Evolutionary conservation across 2,888 invertebrate genomes (phyloP).

Genomic region (Philaethria dido): DNA sequence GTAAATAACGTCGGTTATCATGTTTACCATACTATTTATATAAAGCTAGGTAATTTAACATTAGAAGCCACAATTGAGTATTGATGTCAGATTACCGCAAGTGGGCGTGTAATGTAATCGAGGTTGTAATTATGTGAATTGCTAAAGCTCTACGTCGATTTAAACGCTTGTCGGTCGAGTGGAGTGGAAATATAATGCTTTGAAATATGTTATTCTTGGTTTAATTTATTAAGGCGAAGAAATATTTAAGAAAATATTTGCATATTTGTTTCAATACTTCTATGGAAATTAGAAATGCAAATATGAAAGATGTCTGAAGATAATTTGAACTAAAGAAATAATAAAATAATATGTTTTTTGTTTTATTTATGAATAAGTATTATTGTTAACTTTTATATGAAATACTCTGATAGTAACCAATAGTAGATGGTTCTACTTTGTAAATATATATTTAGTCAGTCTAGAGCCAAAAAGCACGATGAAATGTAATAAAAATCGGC

Average conservation of each 20-base stretch:
- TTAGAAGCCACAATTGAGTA: constrained; percentile 39
- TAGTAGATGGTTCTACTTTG: too few species aligned
- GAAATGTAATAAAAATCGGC: constrained; percentile 79
- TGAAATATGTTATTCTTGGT: constrained; percentile 52
- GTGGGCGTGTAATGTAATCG: constrained; percentile 37
- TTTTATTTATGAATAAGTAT: too few species aligned
- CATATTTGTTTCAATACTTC: too few species aligned
- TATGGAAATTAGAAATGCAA: too few species aligned
- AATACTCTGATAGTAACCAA: too few species aligned
- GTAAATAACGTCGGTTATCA: constrained; percentile 11
- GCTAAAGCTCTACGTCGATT: constrained; percentile 28
- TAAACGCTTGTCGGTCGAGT: constrained; percentile 27
- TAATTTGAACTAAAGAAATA: too few species aligned
- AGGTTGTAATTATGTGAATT: constrained; percentile 32
- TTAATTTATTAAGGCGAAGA: constrained; percentile 55
- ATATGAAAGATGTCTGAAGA: too few species aligned
- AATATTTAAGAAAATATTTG: too few species aligned
- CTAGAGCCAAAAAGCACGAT: constrained; percentile 51
- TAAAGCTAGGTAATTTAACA: constrained; percentile 34
- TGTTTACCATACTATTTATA: constrained; percentile 18
- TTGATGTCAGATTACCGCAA: constrained; percentile 40
- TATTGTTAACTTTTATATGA: background rate
- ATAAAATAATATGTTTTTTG: too few species aligned
- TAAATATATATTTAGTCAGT: background rate
- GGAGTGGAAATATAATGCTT: constrained; percentile 20